Percentiles rank a stretch among this genome's conserved stretches.
Conservation (phyloP, 1,140 invertebrate species). For the Dinoponera quadriceps region DNA sequence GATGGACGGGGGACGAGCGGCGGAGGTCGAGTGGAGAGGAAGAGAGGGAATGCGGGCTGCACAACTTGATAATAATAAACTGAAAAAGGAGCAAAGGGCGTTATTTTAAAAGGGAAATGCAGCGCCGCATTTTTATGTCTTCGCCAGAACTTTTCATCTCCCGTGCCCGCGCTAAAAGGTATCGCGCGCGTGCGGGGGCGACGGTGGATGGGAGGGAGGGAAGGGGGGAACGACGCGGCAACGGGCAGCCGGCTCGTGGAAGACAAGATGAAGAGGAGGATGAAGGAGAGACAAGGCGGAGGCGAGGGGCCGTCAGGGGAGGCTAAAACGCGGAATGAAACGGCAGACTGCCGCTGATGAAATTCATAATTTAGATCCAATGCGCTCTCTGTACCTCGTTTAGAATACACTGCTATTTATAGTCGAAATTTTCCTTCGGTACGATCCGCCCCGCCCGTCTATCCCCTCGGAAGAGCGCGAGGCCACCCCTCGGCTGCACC, state of each 20-base stretch:
- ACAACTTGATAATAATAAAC: slow-evolving; percentile 86
- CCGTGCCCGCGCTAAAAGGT: slow-evolving; percentile 58
- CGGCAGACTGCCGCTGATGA: slow-evolving; percentile 86
- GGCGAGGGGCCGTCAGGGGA: slow-evolving; percentile 70
- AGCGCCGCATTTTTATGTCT: slow-evolving; percentile 86
- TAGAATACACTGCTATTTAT: slow-evolving; percentile 86
- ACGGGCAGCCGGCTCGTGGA: slow-evolving; percentile 65
- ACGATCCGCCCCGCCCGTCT: slow-evolving; percentile 68
- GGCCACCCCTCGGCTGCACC: slow-evolving; percentile 30
- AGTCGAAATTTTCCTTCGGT: slow-evolving; percentile 85
- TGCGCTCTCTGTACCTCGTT: slow-evolving; percentile 85
- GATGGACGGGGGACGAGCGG: slow-evolving; percentile 42
- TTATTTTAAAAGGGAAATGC: slow-evolving; percentile 86
- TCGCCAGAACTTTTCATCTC: slow-evolving; percentile 86
- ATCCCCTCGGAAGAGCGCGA: slow-evolving; percentile 41
- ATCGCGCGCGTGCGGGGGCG: slow-evolving; percentile 28
- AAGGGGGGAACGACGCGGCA: slow-evolving; percentile 57
- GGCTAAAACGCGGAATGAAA: slow-evolving; percentile 85
- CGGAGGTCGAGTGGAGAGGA: slow-evolving; percentile 18
- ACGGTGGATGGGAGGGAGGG: slow-evolving; percentile 17
- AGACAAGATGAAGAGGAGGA: slow-evolving; percentile 63
- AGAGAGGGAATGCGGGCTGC: slow-evolving; percentile 63
- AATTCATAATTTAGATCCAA: slow-evolving; percentile 87
- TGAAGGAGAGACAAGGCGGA: slow-evolving; percentile 57
- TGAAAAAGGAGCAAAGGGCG: slow-evolving; percentile 84